Evolutionary conservation across 2,888 invertebrate genomes (phyloP), one percentile per base, ranked within the genome.

Genomic region (Drosophila cognata): DNA sequence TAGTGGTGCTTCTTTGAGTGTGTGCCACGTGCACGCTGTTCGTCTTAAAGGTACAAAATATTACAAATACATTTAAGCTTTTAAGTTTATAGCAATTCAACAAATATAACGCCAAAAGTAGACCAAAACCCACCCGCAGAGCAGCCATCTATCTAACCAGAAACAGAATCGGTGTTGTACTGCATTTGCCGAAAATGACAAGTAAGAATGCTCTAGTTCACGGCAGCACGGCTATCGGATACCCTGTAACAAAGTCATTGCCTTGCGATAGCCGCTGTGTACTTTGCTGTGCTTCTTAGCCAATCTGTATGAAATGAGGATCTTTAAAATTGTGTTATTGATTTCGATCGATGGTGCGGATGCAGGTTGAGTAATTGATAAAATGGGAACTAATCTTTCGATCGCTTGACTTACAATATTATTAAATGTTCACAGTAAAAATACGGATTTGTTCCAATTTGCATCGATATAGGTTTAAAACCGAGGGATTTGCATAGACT

Each of bases 1-100:
- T 2, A 1, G 11, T 7, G 16, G 10, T 35, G 25, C 2, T 21
- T 25, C 16, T 68, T 43, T 53, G 18, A 29, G 50, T 13, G 29
- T 46, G 8, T 48, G 57, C 41, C 66, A 61, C 53, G 66, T 62
- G 31, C 58, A 18, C 29, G 53, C 29, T 48, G 41, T 61, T 50
- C 60, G 43, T 57, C 63, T 38, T 48, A 56, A 46, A 55, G 43
- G 55, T 7, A 38, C 10, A 46, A 25, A 21, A 16, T 6, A 46
- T 52, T 46, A 0, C 8, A 4, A 16, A 16, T 16, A 16, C 21
- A 25, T 21, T 46, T 46, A 2, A 11, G 21, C 21, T n/a, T n/a
- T n/a, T n/a, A n/a, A n/a, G 11, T 43, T 43, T 43, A 11, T 21
- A 21, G 41, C 21, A 21, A 21, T 11, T 21, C 41, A 43, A 5